Conservation (phyloP, 2,797 vertebrate species). For the Neostethus bicornis region DNA sequence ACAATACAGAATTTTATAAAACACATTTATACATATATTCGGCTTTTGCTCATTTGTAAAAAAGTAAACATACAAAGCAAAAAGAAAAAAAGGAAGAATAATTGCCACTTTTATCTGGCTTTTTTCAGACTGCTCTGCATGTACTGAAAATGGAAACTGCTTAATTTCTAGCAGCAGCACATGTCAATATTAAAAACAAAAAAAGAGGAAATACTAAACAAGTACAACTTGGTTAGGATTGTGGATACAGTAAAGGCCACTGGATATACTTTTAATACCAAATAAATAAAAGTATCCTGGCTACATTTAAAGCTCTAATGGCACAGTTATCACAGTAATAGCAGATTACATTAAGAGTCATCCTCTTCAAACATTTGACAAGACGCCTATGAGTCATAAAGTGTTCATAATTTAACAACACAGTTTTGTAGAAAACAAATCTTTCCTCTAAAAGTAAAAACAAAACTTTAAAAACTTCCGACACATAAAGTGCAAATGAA, state of each 20-base stretch:
- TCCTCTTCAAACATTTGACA: slow-evolving; percentile 66
- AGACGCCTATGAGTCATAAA: slow-evolving; percentile 55
- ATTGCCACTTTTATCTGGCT: slow-evolving; percentile 36
- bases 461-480: slow-evolving; percentile 21
- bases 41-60: slow-evolving; percentile 64
- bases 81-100: slow-evolving; percentile 45
- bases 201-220: slow-evolving; percentile 27
- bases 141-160: slow-evolving; percentile 14
- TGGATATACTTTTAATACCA: slow-evolving; percentile 50
- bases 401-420: slow-evolving; percentile 36
- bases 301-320: slow-evolving; percentile 61
- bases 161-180: slow-evolving; percentile 1
- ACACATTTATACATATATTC: slow-evolving; percentile 69
- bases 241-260: slow-evolving; percentile 68
- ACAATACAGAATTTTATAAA: slow-evolving; percentile 71
- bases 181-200: slow-evolving; percentile 38
- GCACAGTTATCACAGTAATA: slow-evolving; percentile 63
- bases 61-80: slow-evolving; percentile 62
- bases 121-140: slow-evolving; percentile 35
- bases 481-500: slow-evolving; percentile 61
- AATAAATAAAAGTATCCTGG: slow-evolving; percentile 27
- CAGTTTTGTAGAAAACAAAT: slow-evolving; percentile 19
- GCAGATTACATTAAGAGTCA: slow-evolving; percentile 26
- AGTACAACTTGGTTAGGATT: slow-evolving; percentile 35
- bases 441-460: slow-evolving; percentile 16